Evolutionary conservation across 2,888 invertebrate genomes (phyloP), one percentile per base, ranked within the genome.

Genomic region (Microdon myrmicae): DNA sequence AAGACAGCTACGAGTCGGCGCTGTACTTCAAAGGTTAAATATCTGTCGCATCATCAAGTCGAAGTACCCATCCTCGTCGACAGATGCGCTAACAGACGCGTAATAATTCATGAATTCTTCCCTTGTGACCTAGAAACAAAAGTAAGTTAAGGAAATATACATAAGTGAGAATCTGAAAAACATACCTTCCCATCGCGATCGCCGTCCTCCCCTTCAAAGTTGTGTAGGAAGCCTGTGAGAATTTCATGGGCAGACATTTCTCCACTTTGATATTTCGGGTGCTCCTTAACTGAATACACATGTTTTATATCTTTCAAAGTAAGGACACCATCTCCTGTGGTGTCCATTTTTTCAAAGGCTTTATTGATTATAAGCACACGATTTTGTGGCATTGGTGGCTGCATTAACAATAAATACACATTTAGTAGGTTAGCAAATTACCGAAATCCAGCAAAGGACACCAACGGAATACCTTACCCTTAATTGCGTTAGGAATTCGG

Each of bases 101-200:
- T 97, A 97, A 79, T 96, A 97, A 80, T 95, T 94, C 75, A 90
- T 81, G 72, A 96, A 97, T 79, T 97, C 97, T 70, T 96, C 95
- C 70, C 87, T 84, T 1, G 94, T 94, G 9, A 96, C 92, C 95
- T 96, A n/a, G n/a, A n/a, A n/a, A 51, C 41, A n/a, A n/a, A n/a
- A n/a, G n/a, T n/a, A n/a, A n/a, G n/a, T n/a, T n/a, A n/a, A n/a
- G n/a, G n/a, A n/a, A n/a, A n/a, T n/a, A n/a, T n/a, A n/a, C n/a
- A n/a, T n/a, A n/a, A n/a, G n/a, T n/a, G n/a, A n/a, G n/a, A n/a
- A n/a, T n/a, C n/a, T n/a, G n/a, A n/a, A n/a, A n/a, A n/a, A n/a
- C 25, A 13, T 79, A 94, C 94, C 81, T 83, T 86, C 70, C 92
- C 93, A 77, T 95, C 92, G 5, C 82, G 83, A 10, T 83, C 72